Evolutionary conservation across 1,140 invertebrate genomes (phyloP), one percentile per base, ranked within the genome.

Genomic region (Drosophila pachea): DNA sequence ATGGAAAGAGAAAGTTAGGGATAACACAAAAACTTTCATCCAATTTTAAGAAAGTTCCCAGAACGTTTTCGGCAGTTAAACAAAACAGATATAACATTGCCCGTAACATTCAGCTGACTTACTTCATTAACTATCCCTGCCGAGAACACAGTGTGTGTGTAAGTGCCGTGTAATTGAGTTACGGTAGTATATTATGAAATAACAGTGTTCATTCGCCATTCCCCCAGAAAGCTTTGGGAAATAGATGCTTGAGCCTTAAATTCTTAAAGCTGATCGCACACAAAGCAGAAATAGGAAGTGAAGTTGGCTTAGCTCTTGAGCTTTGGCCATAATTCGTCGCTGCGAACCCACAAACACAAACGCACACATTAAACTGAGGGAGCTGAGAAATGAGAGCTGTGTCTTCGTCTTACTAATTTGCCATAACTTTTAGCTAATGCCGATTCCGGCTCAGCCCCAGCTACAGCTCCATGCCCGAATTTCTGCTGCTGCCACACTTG

Each of bases 401-500:
- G 62, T 59, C 54, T 59, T 53, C 62, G 14, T 65, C 68, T 59
- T 70, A 54, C 68, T 70, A 70, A 70, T 70, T 70, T 66, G 54
- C 49, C 40, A 64, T 70, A 66, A 70, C 68, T 66, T 60, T 70
- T 32, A n/a, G 48, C 68, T 70, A 70, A 70, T 70, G 63, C 48
- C 40, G 22, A 14, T 11, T 56, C 54, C 7, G 38, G 14, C 35
- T 32, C 31, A 32, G 48, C 11, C 3, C 22, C 22, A 22, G 22
- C 22, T 3, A 22, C 22, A 22, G 22, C 22, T 3, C 3, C 22
- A 22, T n/a, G 4, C 47, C 2, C 5, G 16, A 5, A 6, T 2
- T 14, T 22, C 29, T n/a, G 8, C n/a, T 16, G 32, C 12, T 12
- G 7, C 49, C 14, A n/a, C 29, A 33, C 32, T 58, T 45, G 29